These are phyloP conservation scores for Merops nubicus DNA, from an alignment of 2,113 vertebrate genomes.

Conservation along the genomic window DNA sequence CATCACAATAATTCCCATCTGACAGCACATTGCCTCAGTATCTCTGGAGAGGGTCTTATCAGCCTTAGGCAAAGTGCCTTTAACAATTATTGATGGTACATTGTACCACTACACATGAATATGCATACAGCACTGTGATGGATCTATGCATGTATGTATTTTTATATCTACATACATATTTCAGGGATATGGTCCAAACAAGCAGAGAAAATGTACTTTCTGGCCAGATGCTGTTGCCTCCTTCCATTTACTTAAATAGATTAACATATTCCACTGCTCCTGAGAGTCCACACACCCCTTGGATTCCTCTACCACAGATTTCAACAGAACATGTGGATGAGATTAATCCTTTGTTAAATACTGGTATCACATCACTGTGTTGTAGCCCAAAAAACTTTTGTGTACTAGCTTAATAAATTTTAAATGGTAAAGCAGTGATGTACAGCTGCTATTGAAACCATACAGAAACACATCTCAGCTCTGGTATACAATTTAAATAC, in stretches of 20 bases:
- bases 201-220: background rate
- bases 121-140: background rate
- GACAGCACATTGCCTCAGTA: background rate
- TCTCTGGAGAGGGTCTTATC: background rate
- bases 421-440: background rate
- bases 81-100: background rate
- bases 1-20: background rate
- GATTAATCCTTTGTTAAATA: conserved; percentile 41
- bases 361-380: background rate
- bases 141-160: background rate
- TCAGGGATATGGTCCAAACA: background rate
- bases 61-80: background rate
- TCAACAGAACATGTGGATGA: background rate
- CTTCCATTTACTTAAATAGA: conserved; percentile 4
- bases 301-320: background rate
- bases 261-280: conserved; percentile 4
- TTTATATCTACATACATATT: background rate
- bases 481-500: background rate
- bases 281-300: background rate
- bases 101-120: background rate
- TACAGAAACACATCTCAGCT: background rate
- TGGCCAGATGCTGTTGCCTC: background rate
- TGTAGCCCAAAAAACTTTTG: background rate
- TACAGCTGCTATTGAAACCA: background rate
- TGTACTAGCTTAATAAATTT: conserved; percentile 2